Evolutionary conservation across 2,797 vertebrate genomes (phyloP).

Genomic region (Centroberyx gerrardi): DNA sequence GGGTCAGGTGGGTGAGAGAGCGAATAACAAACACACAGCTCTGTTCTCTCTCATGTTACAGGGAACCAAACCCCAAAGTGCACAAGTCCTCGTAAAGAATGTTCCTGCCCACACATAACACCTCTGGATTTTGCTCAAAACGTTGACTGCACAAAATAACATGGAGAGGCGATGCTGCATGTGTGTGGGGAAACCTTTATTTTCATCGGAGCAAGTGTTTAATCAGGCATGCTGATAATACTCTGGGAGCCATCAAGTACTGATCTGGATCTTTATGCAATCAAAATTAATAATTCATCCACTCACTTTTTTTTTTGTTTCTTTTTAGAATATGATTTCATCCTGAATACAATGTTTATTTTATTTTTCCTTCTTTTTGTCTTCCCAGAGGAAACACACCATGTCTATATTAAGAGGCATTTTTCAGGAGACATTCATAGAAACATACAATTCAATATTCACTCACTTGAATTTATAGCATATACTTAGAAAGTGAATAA

Average conservation of each 20-base stretch:
- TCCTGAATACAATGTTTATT: slow-evolving; percentile 32
- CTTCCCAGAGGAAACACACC: slow-evolving; percentile 8
- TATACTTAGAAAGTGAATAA: too few species aligned
- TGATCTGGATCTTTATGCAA: slow-evolving; percentile 62
- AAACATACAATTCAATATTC: too few species aligned
- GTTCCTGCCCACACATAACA: slow-evolving; percentile 31
- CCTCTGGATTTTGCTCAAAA: slow-evolving; percentile 32
- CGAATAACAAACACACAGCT: slow-evolving; percentile 49
- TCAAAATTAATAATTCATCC: slow-evolving; percentile 74
- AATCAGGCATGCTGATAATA: slow-evolving; percentile 62
- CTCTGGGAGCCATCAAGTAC: slow-evolving; percentile 64
- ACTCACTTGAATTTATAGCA: too few species aligned
- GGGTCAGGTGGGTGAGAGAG: slow-evolving; percentile 43
- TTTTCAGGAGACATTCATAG: too few species aligned
- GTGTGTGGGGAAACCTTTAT: slow-evolving; percentile 36
- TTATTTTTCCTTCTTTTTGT: neutral
- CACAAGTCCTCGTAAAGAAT: slow-evolving; percentile 17
- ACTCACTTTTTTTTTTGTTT: slow-evolving; percentile 42
- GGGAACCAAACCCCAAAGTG: slow-evolving; percentile 30
- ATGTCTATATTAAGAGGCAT: neutral
- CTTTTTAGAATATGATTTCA: slow-evolving; percentile 41
- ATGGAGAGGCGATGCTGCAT: slow-evolving; percentile 6
- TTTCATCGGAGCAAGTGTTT: slow-evolving; percentile 47
- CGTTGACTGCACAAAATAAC: slow-evolving; percentile 20
- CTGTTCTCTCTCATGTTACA: slow-evolving; percentile 39